Percentiles rank a stretch among this genome's conserved stretches.
phyloP scores from a whole-genome alignment of 2,113 vertebrate genomes.

The Phoenicopterus ruber region DNA sequence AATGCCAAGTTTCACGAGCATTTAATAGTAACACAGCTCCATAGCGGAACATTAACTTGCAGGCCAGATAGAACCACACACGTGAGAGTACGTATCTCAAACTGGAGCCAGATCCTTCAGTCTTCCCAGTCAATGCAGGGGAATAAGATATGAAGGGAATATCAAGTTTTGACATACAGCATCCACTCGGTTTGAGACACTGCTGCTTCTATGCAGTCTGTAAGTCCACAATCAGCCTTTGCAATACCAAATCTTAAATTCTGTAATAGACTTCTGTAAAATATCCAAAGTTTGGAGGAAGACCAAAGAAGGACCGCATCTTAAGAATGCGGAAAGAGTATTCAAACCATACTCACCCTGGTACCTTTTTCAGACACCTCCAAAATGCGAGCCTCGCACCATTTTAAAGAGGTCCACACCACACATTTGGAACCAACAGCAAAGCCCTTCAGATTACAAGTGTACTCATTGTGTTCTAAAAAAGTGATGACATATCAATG shows the following conservation, averaged over 20 bases:
- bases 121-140: neutral
- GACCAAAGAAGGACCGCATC: neutral
- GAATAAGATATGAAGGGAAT: neutral
- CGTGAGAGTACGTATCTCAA: fast-evolving
- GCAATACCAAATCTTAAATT: neutral
- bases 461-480: conserved; percentile 28
- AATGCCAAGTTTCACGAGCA: neutral
- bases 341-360: conserved; percentile 61
- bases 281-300: neutral
- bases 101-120: neutral
- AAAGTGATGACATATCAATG: neutral
- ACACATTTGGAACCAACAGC: conserved; percentile 74
- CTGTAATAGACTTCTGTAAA: fast-evolving
- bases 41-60: neutral
- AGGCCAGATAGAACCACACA: neutral
- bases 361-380: conserved; percentile 72
- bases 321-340: neutral
- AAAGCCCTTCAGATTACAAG: conserved; percentile 62
- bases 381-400: conserved; percentile 78
- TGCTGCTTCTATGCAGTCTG: neutral
- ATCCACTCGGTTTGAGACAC: neutral
- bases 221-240: neutral
- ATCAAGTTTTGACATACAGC: neutral
- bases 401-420: conserved; percentile 73
- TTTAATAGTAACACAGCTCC: neutral